Evolutionary conservation across 2,888 invertebrate genomes (phyloP).

Genomic region (Drosophila mettleri): DNA sequence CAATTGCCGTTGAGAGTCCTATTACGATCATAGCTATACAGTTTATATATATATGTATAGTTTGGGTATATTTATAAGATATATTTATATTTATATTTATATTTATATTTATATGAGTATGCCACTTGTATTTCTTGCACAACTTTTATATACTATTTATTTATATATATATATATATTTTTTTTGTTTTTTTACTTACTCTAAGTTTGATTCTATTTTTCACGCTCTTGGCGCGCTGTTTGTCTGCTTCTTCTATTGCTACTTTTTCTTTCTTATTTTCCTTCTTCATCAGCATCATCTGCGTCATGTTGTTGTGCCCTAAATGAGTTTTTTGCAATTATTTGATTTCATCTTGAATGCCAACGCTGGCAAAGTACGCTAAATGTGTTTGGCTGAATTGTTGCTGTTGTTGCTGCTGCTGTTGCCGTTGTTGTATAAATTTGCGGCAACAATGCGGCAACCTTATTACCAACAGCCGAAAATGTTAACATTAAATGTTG

Average conservation of each 20-base stretch:
- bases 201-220: slow-evolving; percentile 63
- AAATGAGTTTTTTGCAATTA: slow-evolving; percentile 81
- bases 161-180: slow-evolving; percentile 29
- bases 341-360: slow-evolving; percentile 80
- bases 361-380: slow-evolving; percentile 47
- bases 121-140: slow-evolving; percentile 11
- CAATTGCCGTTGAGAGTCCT: slow-evolving; percentile 40
- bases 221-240: slow-evolving; percentile 26
- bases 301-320: slow-evolving; percentile 61
- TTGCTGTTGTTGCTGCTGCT: slow-evolving; percentile 16
- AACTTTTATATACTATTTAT: slow-evolving; percentile 16
- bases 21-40: slow-evolving; percentile 39
- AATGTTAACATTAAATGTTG: slow-evolving; percentile 72
- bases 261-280: not conserved
- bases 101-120: slow-evolving; percentile 8
- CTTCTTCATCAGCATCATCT: slow-evolving; percentile 16
- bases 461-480: slow-evolving; percentile 67
- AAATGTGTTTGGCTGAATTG: slow-evolving; percentile 46
- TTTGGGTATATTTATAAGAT: slow-evolving; percentile 27
- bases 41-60: slow-evolving; percentile 25
- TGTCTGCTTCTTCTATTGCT: slow-evolving; percentile 11
- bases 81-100: slow-evolving; percentile 1
- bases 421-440: slow-evolving; percentile 46
- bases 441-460: slow-evolving; percentile 65
- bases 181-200: slow-evolving; percentile 21